These are phyloP conservation scores for Smittia sp. DNA, from an alignment of 2,888 invertebrate genomes.

Conservation along the genomic window DNA sequence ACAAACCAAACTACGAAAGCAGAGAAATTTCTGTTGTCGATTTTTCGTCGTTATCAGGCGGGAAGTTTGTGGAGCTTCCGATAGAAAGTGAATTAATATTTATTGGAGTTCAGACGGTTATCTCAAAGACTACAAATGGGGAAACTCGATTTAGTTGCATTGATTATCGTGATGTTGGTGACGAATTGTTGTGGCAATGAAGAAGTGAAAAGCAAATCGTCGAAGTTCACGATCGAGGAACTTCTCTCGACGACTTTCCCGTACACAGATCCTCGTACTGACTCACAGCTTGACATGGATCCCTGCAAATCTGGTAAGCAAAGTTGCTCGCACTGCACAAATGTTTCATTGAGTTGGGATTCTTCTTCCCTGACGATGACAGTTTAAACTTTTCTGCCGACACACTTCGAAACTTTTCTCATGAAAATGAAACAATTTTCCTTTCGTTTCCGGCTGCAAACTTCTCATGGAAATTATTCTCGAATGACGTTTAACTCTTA, in stretches of 20 bases:
- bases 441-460: too few relatives aligned
- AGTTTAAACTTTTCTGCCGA: too few relatives aligned
- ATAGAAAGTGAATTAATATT: slow-evolving; percentile 4
- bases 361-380: too few relatives aligned
- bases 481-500: too few relatives aligned
- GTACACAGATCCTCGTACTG: slow-evolving; percentile 16
- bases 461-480: too few relatives aligned
- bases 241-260: slow-evolving; percentile 15
- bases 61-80: slow-evolving; percentile 13
- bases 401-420: too few relatives aligned
- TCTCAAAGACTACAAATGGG: neutral
- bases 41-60: slow-evolving; percentile 16
- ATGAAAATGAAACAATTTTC: too few relatives aligned
- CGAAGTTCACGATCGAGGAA: slow-evolving; percentile 27
- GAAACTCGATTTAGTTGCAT: neutral
- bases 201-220: neutral
- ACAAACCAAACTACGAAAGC: neutral
- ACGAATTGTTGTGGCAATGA: neutral
- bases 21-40: neutral
- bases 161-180: neutral
- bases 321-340: too few relatives aligned
- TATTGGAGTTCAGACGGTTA: neutral
- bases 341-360: too few relatives aligned
- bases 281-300: slow-evolving; percentile 31
- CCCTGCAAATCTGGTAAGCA: slow-evolving; percentile 33